Conservation (phyloP, 2,797 vertebrate genomes). For the Manis javanica region DNA sequence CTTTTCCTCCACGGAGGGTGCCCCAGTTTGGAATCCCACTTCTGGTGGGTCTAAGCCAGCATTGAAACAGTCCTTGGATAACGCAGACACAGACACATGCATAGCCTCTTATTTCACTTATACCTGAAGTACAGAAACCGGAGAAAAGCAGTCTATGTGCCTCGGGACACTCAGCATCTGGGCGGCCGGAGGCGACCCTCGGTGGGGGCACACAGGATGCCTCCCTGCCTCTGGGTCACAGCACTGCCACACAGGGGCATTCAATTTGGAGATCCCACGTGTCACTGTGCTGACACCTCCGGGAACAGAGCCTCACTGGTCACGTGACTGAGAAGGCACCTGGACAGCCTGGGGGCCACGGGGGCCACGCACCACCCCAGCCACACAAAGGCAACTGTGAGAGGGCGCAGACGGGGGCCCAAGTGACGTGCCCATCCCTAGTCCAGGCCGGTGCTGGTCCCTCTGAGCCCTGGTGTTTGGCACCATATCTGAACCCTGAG, state of each 20-base stretch:
- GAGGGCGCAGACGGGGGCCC: background rate
- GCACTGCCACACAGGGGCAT: background rate
- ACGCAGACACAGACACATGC: background rate
- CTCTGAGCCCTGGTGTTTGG: background rate
- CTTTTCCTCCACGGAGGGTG: background rate
- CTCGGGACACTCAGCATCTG: no score
- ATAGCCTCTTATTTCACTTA: background rate
- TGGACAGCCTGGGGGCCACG: background rate
- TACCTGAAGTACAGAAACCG: background rate
- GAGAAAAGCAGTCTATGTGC: background rate
- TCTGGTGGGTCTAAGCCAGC: background rate
- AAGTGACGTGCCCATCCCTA: background rate
- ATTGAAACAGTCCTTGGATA: background rate
- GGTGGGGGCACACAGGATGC: background rate
- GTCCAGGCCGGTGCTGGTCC: background rate
- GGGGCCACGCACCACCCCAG: no score
- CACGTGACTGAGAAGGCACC: background rate
- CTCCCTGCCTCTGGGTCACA: background rate
- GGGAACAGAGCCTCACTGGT: background rate
- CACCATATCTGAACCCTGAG: background rate
- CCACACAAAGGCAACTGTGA: background rate
- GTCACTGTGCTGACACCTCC: background rate
- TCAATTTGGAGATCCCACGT: background rate
- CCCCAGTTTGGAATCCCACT: background rate
- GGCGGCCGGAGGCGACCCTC: no score